Conservation (phyloP, 2,113 vertebrate genomes). For the Mirza zaza region DNA sequence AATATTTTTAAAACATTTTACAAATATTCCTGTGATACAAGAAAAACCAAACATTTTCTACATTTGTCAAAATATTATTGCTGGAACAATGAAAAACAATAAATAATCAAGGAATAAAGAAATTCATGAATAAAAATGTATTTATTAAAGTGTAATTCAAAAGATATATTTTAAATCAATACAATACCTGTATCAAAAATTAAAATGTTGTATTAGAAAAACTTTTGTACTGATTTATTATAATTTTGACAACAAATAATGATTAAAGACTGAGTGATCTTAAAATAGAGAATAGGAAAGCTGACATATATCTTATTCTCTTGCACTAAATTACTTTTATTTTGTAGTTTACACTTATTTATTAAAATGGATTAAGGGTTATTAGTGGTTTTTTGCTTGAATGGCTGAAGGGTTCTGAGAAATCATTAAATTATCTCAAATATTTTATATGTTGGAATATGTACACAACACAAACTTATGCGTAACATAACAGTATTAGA, state of each 20-base stretch:
- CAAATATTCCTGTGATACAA: background rate
- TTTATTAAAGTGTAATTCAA: background rate
- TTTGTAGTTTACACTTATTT: background rate
- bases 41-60: background rate
- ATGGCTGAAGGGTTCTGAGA: background rate
- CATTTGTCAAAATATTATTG: too few relatives aligned
- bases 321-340: background rate
- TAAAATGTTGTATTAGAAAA: background rate
- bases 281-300: too few relatives aligned
- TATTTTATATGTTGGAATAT: background rate
- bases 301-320: background rate
- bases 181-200: background rate
- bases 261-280: too few relatives aligned
- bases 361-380: too few relatives aligned
- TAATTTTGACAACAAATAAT: background rate
- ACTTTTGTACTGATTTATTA: background rate
- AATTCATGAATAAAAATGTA: background rate
- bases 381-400: background rate
- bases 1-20: background rate
- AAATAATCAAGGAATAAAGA: background rate
- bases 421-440: background rate
- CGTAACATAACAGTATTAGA: background rate
- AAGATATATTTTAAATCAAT: background rate
- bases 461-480: background rate
- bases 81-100: background rate